phyloP scores from a whole-genome alignment of 2,888 invertebrate genomes.

The Ditula angustiorana region DNA sequence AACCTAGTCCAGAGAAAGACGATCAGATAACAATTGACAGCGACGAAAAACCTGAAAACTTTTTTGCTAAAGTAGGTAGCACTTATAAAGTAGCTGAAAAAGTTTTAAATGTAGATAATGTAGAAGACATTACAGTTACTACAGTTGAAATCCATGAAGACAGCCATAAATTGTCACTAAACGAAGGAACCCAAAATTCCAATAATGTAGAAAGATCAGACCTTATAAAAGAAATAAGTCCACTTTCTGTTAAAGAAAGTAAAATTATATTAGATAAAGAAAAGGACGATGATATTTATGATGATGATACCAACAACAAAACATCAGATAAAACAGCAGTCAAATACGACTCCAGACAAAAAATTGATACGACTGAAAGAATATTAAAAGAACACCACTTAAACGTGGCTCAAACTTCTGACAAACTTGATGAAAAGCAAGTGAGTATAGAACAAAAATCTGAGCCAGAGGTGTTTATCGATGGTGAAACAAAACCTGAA shows the following conservation, averaged over 20 bases:
- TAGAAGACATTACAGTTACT: conserved; percentile 3
- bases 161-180: neutral
- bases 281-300: conserved; percentile 34
- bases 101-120: neutral
- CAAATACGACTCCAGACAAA: conserved; percentile 22
- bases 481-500: conserved; percentile 48
- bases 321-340: conserved; percentile 24
- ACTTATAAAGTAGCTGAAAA: conserved; percentile 37
- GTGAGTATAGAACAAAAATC: conserved; percentile 70
- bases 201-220: neutral
- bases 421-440: conserved; percentile 75
- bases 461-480: conserved; percentile 47
- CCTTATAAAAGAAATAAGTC: conserved; percentile 28
- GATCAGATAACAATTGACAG: conserved; percentile 49
- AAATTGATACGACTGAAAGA: conserved; percentile 7
- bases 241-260: conserved; percentile 46
- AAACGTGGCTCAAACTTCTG: conserved; percentile 56
- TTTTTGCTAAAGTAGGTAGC: conserved; percentile 40
- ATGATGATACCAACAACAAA: conserved; percentile 10
- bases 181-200: conserved; percentile 11
- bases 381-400: conserved; percentile 27
- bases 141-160: conserved; percentile 24
- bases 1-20: conserved; percentile 59
- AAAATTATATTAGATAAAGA: conserved; percentile 45
- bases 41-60: conserved; percentile 46